Evolutionary conservation across 2,113 vertebrate genomes (phyloP).

Genomic region (Proterorhinus semilunaris): DNA sequence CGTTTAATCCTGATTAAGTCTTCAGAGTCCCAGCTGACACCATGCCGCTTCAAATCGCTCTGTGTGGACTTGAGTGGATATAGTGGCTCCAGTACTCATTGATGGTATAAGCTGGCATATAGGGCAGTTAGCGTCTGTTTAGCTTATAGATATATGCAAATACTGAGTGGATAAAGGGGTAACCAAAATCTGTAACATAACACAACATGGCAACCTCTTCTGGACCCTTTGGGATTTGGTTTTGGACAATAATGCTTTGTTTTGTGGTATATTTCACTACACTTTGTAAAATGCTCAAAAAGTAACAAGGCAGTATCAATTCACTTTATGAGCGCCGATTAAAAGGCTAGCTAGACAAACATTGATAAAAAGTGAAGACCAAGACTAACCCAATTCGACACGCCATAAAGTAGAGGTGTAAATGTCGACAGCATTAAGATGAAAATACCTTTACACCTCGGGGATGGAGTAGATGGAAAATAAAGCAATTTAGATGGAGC

Average conservation of each 20-base stretch:
- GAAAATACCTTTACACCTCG: background rate
- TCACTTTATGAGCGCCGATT: background rate
- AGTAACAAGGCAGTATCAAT: too few relatives aligned
- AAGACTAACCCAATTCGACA: background rate
- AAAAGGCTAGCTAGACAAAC: background rate
- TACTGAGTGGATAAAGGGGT: too few relatives aligned
- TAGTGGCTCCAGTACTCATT: background rate
- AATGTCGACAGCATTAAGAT: background rate
- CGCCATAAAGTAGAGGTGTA: background rate
- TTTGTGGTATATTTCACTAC: too few relatives aligned
- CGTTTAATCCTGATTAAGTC: conserved; percentile 53
- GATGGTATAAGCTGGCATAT: background rate
- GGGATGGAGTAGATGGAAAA: background rate
- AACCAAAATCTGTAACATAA: too few relatives aligned
- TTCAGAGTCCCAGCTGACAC: conserved; percentile 49
- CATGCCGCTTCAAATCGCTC: conserved; percentile 13
- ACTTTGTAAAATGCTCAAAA: too few relatives aligned
- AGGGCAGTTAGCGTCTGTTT: background rate
- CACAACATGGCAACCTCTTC: too few relatives aligned
- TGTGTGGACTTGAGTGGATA: conserved; percentile 9
- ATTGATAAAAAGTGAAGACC: background rate
- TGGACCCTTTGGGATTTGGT: too few relatives aligned
- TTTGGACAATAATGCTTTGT: too few relatives aligned
- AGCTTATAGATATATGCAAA: background rate
- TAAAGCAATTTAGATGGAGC: conserved; percentile 4